phyloP scores from a whole-genome alignment of 2,113 vertebrate species.

The Pseudorasbora parva region DNA sequence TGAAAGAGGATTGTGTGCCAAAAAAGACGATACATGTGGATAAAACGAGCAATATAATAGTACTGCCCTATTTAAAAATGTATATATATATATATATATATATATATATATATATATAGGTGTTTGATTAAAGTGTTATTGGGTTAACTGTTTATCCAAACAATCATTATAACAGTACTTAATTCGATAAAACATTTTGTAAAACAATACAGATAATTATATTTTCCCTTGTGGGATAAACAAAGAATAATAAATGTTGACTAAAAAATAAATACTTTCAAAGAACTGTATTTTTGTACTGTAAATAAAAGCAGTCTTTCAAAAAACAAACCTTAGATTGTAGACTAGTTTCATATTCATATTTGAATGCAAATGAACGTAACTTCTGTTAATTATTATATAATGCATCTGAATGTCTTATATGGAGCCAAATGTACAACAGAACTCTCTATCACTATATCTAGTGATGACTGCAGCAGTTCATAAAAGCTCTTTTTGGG shows the following conservation, averaged over 20 bases:
- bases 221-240: too few species aligned
- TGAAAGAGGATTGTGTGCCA: not conserved
- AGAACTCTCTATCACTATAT: not conserved
- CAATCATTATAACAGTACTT: not conserved
- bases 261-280: too few species aligned
- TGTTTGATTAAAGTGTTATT: conserved; percentile 13
- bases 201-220: too few species aligned
- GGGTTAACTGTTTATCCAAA: not conserved
- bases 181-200: too few species aligned
- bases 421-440: not conserved
- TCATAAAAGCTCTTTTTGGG: not conserved
- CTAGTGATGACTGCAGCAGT: conserved; percentile 10
- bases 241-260: too few species aligned
- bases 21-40: conserved; percentile 2
- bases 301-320: too few species aligned
- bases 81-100: too few species aligned
- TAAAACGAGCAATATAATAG: not conserved
- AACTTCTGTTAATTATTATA: not conserved
- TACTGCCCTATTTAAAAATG: not conserved
- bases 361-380: not conserved
- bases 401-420: not conserved
- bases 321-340: not conserved
- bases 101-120: too few species aligned
- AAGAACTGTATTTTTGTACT: too few species aligned
- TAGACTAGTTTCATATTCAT: not conserved